These are phyloP conservation scores for Zeugodacus cucurbitae DNA, from an alignment of 1,140 invertebrate species.

Conservation along the genomic window DNA sequence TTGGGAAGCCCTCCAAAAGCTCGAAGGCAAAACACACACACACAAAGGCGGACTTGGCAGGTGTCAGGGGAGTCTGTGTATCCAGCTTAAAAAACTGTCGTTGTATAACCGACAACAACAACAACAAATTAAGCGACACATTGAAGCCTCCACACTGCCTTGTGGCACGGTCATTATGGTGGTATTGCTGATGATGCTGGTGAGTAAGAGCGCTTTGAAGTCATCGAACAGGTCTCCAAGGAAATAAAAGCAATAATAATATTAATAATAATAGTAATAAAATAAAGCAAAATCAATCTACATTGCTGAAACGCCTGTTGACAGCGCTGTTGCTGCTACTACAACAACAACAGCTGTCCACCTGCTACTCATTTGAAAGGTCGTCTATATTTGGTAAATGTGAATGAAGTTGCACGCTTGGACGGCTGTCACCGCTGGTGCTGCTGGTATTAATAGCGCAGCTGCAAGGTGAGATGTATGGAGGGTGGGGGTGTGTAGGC, in stretches of 20 bases:
- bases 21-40: background rate
- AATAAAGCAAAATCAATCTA: constrained; percentile 17
- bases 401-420: background rate
- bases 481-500: background rate
- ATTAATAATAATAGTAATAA: constrained; percentile 54
- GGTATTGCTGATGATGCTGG: constrained; percentile 42
- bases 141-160: background rate
- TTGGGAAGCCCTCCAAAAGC: background rate
- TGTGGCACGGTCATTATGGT: constrained; percentile 43
- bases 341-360: background rate
- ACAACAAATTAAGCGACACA: background rate
- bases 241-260: constrained; percentile 61
- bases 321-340: too few species aligned
- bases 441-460: too few species aligned
- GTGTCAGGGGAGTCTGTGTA: background rate
- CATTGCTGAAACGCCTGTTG: background rate
- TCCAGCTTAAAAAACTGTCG: background rate
- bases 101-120: background rate
- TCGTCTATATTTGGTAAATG: background rate
- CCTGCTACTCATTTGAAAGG: background rate
- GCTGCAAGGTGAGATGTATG: too few species aligned
- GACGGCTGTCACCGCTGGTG: background rate
- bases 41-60: background rate
- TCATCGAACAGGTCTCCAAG: constrained; percentile 57
- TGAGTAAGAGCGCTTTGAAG: background rate